These are phyloP conservation scores for Sebastes reedi DNA, from an alignment of 2,797 vertebrate species.

Conservation along the genomic window DNA sequence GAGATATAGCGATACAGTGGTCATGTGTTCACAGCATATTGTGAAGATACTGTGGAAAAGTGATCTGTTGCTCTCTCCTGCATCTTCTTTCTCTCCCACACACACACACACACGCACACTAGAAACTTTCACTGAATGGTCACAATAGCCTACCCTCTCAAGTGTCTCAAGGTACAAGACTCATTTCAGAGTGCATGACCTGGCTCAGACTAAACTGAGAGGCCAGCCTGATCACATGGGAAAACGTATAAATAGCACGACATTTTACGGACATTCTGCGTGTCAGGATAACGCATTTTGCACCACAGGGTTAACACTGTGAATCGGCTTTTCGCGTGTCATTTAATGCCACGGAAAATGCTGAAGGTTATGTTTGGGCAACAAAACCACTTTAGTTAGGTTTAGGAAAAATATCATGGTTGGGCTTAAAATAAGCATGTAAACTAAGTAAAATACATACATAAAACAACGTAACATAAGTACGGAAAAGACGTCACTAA, in stretches of 20 bases:
- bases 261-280: no score
- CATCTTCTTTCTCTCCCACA: neutral
- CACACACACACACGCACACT: neutral
- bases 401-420: no score
- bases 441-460: no score
- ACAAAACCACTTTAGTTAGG: no score
- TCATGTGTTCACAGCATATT: neutral
- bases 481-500: no score
- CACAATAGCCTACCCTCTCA: neutral
- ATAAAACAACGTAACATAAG: no score
- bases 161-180: neutral
- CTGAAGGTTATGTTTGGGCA: no score
- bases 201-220: neutral
- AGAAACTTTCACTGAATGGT: neutral
- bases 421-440: no score
- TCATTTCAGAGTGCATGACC: neutral
- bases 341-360: no score
- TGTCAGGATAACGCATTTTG: rapidly evolving
- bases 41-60: neutral
- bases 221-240: no score
- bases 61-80: neutral
- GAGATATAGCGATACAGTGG: neutral
- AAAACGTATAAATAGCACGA: no score
- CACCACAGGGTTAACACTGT: rapidly evolving
- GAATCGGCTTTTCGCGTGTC: no score